Conservation (phyloP, 2,113 vertebrate genomes). For the Hucho hucho region DNA sequence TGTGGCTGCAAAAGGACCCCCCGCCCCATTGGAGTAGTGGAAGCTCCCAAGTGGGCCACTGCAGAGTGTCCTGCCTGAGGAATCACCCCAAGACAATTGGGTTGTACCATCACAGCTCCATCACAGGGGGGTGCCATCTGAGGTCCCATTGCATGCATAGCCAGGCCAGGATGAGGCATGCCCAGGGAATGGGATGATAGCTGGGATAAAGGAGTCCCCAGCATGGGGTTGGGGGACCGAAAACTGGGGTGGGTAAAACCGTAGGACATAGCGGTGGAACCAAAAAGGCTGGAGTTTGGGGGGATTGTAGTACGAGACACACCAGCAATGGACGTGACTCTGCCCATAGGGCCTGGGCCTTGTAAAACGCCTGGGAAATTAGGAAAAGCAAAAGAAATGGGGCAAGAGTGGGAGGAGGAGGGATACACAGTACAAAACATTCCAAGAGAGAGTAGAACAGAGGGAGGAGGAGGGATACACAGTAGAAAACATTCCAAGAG, state of each 20-base stretch:
- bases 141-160: conserved; percentile 46
- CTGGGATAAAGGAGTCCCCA: conserved; percentile 28
- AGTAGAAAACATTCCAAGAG: conserved; percentile 52
- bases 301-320: conserved; percentile 10
- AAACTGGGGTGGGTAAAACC: conserved; percentile 35
- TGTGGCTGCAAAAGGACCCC: conserved; percentile 14
- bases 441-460: conserved; percentile 51
- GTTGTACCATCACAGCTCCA: conserved; percentile 14
- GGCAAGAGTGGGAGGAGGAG: conserved; percentile 1
- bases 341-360: conserved; percentile 5
- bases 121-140: conserved; percentile 34
- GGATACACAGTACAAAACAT: conserved; percentile 41
- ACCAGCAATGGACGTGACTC: conserved; percentile 25
- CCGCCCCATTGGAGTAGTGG: not conserved
- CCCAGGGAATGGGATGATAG: conserved; percentile 7
- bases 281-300: conserved; percentile 4
- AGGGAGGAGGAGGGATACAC: conserved; percentile 36
- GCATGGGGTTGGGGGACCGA: conserved; percentile 58
- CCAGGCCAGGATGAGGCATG: conserved; percentile 23
- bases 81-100: conserved; percentile 27
- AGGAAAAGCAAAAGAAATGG: conserved; percentile 28
- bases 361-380: conserved; percentile 55
- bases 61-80: not conserved
- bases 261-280: conserved; percentile 15
- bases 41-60: not conserved